Evolutionary conservation across 2,888 invertebrate species (phyloP), one percentile per base, ranked within the genome.

Genomic region (Andrena minutula): DNA sequence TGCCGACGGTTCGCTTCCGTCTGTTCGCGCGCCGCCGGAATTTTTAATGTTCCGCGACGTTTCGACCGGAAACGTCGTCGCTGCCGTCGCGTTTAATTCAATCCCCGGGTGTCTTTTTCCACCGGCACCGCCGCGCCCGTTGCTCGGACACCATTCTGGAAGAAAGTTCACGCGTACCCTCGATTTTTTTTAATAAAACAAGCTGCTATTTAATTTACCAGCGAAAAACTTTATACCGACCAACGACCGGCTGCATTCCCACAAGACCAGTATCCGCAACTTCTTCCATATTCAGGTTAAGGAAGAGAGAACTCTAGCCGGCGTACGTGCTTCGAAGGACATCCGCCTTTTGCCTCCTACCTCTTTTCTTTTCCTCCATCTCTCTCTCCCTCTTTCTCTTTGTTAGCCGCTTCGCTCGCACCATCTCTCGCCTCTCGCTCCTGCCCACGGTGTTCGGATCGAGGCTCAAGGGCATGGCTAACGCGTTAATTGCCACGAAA

Each of bases 401-500:
- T 20, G 6, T 41, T 1, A n/a, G 23, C 26, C 51, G 41, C 51
- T 53, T 28, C 20, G n/a, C 20, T 26, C 1, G n/a, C 56, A 49
- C 69, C 58, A 0, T 26, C 30, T 51, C 51, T 51, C 58, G 61
- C 30, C 7, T 20, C 8, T 26, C 2, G 23, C 56, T 56, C 65
- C 63, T 65, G 26, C 35, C 20, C 77, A 16, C 41, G 23, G 32
- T 56, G 35, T 23, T n/a, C 60, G 58, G 58, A 66, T 65, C 58
- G 58, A 58, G 53, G 49, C 65, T 75, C 56, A 72, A 69, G 79
- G 74, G 70, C 53, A 60, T 30, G 71, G 61, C 23, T 28, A 26
- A 79, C 74, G 81, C 81, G 86, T 88, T 90, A 90, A 90, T 90
- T 84, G 89, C 84, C 79, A 83, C 85, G 83, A 87, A 90, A 90